Percentiles rank a stretch among this genome's conserved stretches.
Evolutionary conservation across 2,888 invertebrate species (phyloP).

Genomic region (Drosophila pegasa): DNA sequence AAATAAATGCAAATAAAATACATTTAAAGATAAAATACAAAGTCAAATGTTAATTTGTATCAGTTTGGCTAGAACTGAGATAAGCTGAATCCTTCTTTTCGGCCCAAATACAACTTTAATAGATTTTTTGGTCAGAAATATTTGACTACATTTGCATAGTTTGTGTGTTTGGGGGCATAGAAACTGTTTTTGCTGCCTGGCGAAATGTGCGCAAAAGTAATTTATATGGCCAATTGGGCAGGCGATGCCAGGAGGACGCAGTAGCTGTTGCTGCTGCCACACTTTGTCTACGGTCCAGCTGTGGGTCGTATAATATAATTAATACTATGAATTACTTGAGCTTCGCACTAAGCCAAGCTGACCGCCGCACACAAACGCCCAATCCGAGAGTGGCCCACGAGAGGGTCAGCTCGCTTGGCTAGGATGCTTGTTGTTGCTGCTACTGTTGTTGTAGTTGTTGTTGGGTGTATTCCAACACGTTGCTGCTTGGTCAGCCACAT

Average conservation of each 20-base stretch:
- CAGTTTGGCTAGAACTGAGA: no score
- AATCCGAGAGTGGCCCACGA: slow-evolving; percentile 11
- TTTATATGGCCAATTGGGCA: slow-evolving; percentile 20
- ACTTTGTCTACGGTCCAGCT: slow-evolving; percentile 7
- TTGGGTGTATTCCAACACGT: slow-evolving; percentile 72
- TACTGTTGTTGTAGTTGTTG: slow-evolving; percentile 39
- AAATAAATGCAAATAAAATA: no score
- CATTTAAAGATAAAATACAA: no score
- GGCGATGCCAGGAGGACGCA: background rate
- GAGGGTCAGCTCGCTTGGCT: slow-evolving; percentile 36
- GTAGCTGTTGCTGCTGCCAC: slow-evolving; percentile 4
- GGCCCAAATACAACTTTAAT: background rate
- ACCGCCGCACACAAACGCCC: slow-evolving; percentile 40
- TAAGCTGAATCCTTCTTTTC: no score
- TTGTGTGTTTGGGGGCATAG: background rate
- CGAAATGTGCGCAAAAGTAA: slow-evolving; percentile 19
- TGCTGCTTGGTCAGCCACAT: slow-evolving; percentile 83
- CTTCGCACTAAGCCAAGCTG: slow-evolving; percentile 55
- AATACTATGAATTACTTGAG: slow-evolving; percentile 79
- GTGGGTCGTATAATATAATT: slow-evolving; percentile 73
- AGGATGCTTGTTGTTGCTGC: slow-evolving; percentile 15
- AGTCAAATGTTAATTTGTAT: no score
- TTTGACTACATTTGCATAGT: background rate
- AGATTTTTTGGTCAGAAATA: background rate
- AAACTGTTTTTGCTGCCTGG: background rate